Evolutionary conservation across 2,888 invertebrate genomes (phyloP).

Genomic region (Ryuthela nishihirai): DNA sequence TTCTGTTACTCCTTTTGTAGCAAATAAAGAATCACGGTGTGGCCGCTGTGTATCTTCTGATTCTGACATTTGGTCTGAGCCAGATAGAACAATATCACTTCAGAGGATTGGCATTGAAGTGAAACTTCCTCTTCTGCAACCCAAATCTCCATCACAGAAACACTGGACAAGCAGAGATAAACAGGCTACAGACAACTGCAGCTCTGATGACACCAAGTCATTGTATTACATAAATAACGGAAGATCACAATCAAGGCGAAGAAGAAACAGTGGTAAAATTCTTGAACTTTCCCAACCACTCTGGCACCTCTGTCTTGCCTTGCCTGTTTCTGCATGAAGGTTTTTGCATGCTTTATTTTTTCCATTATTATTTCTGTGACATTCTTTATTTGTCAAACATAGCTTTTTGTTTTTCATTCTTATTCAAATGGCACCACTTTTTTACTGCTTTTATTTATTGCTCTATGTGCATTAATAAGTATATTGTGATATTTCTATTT

Average conservation of each 20-base stretch:
- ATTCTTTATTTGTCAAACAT: no score
- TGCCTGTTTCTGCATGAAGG: conserved; percentile 26
- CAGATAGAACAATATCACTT: conserved; percentile 26
- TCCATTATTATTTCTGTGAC: no score
- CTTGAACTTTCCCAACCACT: neutral
- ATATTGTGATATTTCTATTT: neutral
- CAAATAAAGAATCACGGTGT: neutral
- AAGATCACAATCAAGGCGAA: conserved; percentile 8
- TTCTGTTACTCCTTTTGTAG: no score
- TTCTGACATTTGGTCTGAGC: conserved; percentile 37
- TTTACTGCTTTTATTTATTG: neutral
- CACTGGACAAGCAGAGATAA: conserved; percentile 9
- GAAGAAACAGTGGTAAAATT: conserved; percentile 21
- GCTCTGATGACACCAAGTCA: conserved; percentile 14
- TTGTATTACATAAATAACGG: conserved; percentile 4
- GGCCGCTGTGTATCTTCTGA: conserved; percentile 22
- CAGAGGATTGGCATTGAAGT: conserved; percentile 34
- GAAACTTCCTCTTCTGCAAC: conserved; percentile 11
- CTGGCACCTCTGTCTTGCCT: conserved; percentile 10
- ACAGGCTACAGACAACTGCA: conserved; percentile 4
- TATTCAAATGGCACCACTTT: no score
- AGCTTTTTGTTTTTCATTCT: neutral
- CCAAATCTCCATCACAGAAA: conserved; percentile 14
- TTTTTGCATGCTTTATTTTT: conserved; percentile 3
- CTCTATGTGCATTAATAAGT: neutral